phyloP scores from a whole-genome alignment of 2,888 invertebrate species.

The Dichetophora obliterata region DNA sequence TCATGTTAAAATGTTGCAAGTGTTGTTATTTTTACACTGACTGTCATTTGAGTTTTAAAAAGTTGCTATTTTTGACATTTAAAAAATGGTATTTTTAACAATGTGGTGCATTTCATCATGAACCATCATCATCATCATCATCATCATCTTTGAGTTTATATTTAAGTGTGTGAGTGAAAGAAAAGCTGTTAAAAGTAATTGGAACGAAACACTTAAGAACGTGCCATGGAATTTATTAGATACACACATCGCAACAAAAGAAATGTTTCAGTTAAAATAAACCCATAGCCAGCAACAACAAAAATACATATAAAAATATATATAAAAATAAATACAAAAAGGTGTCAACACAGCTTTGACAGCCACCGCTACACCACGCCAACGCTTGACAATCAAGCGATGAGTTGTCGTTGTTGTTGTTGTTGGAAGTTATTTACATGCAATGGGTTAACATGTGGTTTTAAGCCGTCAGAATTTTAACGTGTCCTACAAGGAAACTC shows the following conservation, averaged over 20 bases:
- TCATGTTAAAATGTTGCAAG: not conserved
- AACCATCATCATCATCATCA: too few species aligned
- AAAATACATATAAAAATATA: not conserved
- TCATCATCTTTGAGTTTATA: too few species aligned
- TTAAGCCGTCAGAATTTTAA: too few species aligned
- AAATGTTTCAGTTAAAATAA: not conserved
- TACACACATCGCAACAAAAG: not conserved
- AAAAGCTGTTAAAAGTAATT: conserved; percentile 27
- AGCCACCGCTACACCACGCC: not conserved
- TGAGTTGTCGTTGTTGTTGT: too few species aligned
- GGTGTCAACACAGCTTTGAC: not conserved
- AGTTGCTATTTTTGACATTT: too few species aligned
- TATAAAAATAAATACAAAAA: not conserved
- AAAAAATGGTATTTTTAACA: too few species aligned
- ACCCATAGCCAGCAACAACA: not conserved
- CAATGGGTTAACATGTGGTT: too few species aligned
- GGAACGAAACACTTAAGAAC: conserved; percentile 28
- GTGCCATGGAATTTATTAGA: conserved; percentile 18
- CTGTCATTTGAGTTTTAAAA: too few species aligned
- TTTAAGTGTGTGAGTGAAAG: not conserved
- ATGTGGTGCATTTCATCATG: too few species aligned
- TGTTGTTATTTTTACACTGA: not conserved
- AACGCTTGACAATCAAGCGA: not conserved
- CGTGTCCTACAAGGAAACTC: too few species aligned
- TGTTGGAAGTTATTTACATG: too few species aligned